Percentiles rank a stretch among this genome's conserved stretches.
These are phyloP conservation scores for Leptopilina myrica DNA, from an alignment of 2,888 invertebrate species.

Conservation along the genomic window DNA sequence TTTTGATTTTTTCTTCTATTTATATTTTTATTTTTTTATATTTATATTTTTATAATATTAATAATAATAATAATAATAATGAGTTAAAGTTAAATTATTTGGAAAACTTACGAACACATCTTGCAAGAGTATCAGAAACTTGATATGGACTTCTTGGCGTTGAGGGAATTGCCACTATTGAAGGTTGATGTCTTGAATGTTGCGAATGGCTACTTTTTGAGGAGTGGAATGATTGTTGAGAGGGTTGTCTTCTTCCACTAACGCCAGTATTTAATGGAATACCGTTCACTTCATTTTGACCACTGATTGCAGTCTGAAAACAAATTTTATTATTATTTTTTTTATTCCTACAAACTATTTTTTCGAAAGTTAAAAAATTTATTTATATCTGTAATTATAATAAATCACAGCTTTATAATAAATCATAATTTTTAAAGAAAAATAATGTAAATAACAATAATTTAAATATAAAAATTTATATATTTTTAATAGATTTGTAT, in stretches of 20 bases:
- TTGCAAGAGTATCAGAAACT: constrained; percentile 62
- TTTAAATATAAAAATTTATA: too few species aligned
- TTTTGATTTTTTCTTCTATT: too few species aligned
- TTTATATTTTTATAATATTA: too few species aligned
- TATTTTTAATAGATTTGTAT: too few species aligned
- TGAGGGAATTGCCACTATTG: constrained; percentile 56
- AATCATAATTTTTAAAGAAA: too few species aligned
- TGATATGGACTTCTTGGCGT: constrained; percentile 63
- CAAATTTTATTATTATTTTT: neutral
- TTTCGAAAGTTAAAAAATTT: neutral
- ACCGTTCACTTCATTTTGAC: constrained; percentile 66
- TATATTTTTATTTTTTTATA: too few species aligned
- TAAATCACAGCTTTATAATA: too few species aligned
- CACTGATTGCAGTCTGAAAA: constrained; percentile 69
- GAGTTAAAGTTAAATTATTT: neutral
- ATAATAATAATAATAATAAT: neutral
- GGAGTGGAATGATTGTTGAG: constrained; percentile 75
- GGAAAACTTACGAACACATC: constrained; percentile 69
- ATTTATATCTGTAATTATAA: too few species aligned
- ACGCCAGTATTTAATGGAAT: constrained; percentile 63
- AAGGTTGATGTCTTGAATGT: constrained; percentile 65
- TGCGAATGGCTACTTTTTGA: constrained; percentile 71
- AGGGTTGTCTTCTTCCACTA: constrained; percentile 69
- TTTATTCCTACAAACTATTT: neutral
- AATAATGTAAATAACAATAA: too few species aligned